phyloP scores from a whole-genome alignment of 2,888 invertebrate species.

The Drosophila leonis region DNA sequence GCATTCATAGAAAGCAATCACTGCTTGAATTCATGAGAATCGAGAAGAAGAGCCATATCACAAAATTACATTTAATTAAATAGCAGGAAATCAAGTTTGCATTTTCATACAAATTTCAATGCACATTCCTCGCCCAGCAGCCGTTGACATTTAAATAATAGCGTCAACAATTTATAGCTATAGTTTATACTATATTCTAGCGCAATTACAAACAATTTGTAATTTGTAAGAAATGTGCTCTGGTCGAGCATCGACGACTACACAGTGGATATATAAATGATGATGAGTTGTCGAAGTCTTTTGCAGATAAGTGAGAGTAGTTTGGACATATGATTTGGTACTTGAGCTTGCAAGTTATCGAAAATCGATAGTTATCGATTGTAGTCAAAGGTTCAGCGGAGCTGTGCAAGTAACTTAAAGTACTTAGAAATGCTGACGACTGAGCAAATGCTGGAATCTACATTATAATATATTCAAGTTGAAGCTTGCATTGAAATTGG shows the following conservation, averaged over 20 bases:
- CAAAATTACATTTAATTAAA: background rate
- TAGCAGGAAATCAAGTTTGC: background rate
- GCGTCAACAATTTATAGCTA: conserved; percentile 3
- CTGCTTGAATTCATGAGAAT: background rate
- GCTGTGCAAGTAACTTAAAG: background rate
- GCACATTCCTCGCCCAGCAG: conserved; percentile 5
- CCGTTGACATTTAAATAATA: conserved; percentile 7
- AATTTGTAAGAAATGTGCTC: background rate
- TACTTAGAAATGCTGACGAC: too few species aligned
- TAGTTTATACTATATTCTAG: background rate
- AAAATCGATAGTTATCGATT: background rate
- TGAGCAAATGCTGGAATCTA: background rate
- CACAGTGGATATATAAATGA: background rate
- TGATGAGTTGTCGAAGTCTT: background rate
- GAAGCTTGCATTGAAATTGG: background rate
- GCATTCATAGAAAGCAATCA: background rate
- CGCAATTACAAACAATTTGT: conserved; percentile 1
- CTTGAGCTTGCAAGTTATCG: background rate
- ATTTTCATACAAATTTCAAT: background rate
- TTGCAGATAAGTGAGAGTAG: too few species aligned
- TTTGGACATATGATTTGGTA: background rate
- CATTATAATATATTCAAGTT: background rate
- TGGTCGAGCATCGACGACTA: background rate
- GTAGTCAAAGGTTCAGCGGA: background rate
- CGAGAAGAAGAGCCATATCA: background rate